Evolutionary conservation across 1,140 invertebrate genomes (phyloP), one percentile per base, ranked within the genome.

Genomic region (Solenopsis fugax): DNA sequence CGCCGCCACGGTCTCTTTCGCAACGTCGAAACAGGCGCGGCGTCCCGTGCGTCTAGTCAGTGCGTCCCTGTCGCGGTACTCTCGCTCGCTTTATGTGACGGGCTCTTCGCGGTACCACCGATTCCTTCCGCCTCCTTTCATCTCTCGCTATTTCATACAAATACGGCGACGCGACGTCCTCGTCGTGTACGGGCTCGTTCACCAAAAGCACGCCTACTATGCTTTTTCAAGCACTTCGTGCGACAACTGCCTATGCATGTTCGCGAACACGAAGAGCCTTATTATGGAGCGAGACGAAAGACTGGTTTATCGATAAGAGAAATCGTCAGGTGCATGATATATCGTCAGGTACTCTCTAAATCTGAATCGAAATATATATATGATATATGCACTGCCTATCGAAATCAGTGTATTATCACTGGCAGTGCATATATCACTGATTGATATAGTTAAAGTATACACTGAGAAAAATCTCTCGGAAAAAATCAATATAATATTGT

Each of bases 21-120:
- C 52, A n/a, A 73, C 45, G 21, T 75, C 80, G 45, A 69, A 58
- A 69, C 71, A 13, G 18, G 24, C 82, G 54, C 56, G 18, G 24
- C 82, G 54, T 64, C 78, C 24, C 10, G 16, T 41, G 60, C 60
- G 73, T 88, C 86, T 86, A 76, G 73, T 37, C 71, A 18, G 21
- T 16, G 37, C 37, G 18, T 81, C 24, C 12, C 48, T 50, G 62
- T 56, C 58, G 34, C 58, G 34, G 29, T 58, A 24, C 60, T 21
- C 45, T 34, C 29, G 65, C 45, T 34, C 29, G 65, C 65, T 71
- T 71, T 72, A 54, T 78, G 21, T 9, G 5, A n/a, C 4, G 29
- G 24, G 41, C 81, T 76, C 71, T 77, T 85, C 24, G 41, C 45
- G 58, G n/a, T 64, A 52, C 69, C 24, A 29, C 65, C 52, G 18